Conservation (phyloP, 2,113 vertebrate species). For the Mugil cephalus region DNA sequence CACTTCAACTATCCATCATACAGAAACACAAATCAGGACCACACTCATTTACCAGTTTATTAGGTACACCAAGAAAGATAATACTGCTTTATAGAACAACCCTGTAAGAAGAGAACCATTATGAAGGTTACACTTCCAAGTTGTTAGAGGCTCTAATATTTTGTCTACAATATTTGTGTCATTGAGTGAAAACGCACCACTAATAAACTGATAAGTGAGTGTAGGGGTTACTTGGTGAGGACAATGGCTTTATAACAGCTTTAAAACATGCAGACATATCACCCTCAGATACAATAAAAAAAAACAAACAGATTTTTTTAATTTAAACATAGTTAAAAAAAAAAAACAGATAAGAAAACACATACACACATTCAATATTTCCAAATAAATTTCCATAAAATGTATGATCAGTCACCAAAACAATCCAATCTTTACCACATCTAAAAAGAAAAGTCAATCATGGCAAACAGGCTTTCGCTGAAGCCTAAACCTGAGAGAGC, state of each 20-base stretch:
- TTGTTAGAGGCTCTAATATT: neutral
- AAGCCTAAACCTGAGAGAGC: slow-evolving; percentile 70
- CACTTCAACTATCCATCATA: slow-evolving; percentile 20
- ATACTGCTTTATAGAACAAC: too few relatives aligned
- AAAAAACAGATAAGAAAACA: slow-evolving; percentile 19
- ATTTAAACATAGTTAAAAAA: slow-evolving; percentile 22
- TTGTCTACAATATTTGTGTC: neutral
- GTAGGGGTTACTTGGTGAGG: neutral
- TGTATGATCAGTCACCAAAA: slow-evolving; percentile 7
- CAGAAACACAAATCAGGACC: neutral
- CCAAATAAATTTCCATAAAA: slow-evolving; percentile 28
- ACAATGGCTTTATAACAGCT: slow-evolving; percentile 18
- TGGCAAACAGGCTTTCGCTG: slow-evolving; percentile 44
- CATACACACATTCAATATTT: slow-evolving; percentile 3
- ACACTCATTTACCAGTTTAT: slow-evolving; percentile 43
- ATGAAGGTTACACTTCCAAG: neutral
- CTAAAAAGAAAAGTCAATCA: slow-evolving; percentile 13
- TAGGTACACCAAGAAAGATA: neutral
- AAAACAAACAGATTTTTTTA: neutral
- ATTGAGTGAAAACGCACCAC: neutral
- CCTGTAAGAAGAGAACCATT: neutral
- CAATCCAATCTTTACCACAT: slow-evolving; percentile 1
- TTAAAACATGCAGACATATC: slow-evolving; percentile 24
- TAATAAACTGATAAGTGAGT: slow-evolving; percentile 25
- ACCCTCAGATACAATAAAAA: too few relatives aligned